Conservation (phyloP, 2,888 invertebrate genomes). For the Tuta absoluta region DNA sequence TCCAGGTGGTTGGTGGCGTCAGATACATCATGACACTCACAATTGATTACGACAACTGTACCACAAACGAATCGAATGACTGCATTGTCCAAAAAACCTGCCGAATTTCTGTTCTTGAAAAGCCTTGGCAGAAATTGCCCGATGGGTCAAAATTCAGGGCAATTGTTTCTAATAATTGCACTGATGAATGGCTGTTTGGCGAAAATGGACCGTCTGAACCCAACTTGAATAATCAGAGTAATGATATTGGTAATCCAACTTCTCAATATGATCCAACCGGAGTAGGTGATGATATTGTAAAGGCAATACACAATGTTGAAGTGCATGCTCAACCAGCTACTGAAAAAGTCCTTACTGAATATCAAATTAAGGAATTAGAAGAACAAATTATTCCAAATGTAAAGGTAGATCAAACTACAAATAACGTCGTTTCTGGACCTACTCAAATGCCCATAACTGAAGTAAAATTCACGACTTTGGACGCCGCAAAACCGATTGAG, state of each 20-base stretch:
- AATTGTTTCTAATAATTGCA: constrained; percentile 85
- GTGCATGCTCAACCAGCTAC: constrained; percentile 52
- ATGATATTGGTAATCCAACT: constrained; percentile 43
- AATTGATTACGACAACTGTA: constrained; percentile 74
- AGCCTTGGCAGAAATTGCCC: constrained; percentile 82
- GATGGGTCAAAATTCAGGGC: constrained; percentile 82
- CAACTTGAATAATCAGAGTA: constrained; percentile 42
- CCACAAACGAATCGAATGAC: constrained; percentile 45
- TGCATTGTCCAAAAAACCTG: constrained; percentile 74
- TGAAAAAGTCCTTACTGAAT: constrained; percentile 55
- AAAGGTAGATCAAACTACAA: background rate
- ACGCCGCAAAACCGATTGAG: background rate
- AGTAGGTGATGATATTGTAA: constrained; percentile 57
- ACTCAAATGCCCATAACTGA: background rate
- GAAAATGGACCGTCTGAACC: constrained; percentile 52
- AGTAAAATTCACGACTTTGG: constrained; percentile 1
- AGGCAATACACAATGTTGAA: constrained; percentile 53
- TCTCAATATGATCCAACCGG: constrained; percentile 47
- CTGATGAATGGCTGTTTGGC: constrained; percentile 76
- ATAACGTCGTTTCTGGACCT: background rate
- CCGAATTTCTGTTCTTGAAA: constrained; percentile 83
- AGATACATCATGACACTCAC: constrained; percentile 79
- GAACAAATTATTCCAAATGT: constrained; percentile 64
- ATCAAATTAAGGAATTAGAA: constrained; percentile 62
- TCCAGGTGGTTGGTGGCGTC: constrained; percentile 82